Evolutionary conservation across 2,888 invertebrate species (phyloP).

Genomic region (Papilio demoleus): DNA sequence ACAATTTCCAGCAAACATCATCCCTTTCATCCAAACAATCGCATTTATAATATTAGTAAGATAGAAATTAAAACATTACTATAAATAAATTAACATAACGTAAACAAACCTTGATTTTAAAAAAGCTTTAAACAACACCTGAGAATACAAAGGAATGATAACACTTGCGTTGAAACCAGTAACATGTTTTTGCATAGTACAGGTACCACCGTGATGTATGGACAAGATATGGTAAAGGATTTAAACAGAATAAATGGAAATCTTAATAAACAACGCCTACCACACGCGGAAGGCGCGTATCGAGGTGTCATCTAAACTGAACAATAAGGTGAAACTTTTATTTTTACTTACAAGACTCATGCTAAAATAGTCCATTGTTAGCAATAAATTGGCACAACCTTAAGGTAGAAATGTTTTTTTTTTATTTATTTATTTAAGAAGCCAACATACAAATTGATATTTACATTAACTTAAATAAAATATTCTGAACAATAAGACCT

Average conservation of each 20-base stretch:
- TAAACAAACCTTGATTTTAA: slow-evolving; percentile 40
- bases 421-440: not conserved
- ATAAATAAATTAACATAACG: too few species aligned
- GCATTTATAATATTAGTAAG: too few species aligned
- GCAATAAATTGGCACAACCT: not conserved
- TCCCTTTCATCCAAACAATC: too few species aligned
- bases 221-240: slow-evolving; percentile 63
- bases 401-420: not conserved
- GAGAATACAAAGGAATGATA: slow-evolving; percentile 62
- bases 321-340: slow-evolving; percentile 34
- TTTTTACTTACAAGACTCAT: slow-evolving; percentile 6
- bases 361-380: slow-evolving; percentile 27
- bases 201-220: slow-evolving; percentile 64
- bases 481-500: too few species aligned
- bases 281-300: slow-evolving; percentile 56
- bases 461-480: too few species aligned
- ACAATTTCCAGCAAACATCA: too few species aligned
- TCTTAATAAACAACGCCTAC: slow-evolving; percentile 62
- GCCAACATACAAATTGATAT: not conserved
- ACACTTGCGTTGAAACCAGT: slow-evolving; percentile 53
- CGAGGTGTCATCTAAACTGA: slow-evolving; percentile 30
- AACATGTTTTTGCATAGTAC: slow-evolving; percentile 72
- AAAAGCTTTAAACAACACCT: slow-evolving; percentile 42
- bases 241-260: slow-evolving; percentile 70
- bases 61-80: too few species aligned